A percentile compares a stretch with the other conserved stretches of the same genome.
phyloP scores from a whole-genome alignment of 2,113 vertebrate species.

The Passerina amoena region DNA sequence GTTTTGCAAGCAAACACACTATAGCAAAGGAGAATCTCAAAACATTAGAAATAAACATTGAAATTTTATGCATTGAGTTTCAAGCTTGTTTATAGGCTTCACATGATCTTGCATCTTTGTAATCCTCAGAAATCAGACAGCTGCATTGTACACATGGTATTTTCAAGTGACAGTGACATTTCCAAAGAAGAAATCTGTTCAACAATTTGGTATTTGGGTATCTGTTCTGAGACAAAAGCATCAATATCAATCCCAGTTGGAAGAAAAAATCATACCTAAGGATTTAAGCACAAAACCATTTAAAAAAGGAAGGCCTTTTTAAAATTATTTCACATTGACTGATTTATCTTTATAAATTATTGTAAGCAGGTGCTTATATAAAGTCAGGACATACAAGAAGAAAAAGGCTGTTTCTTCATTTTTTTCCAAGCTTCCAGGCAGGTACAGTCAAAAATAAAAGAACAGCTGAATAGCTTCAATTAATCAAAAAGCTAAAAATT shows the following conservation, averaged over 20 bases:
- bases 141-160: constrained; percentile 22
- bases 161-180: constrained; percentile 36
- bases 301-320: neutral
- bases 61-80: neutral
- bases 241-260: neutral
- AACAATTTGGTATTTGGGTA: constrained; percentile 7
- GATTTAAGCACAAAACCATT: neutral
- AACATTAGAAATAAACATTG: constrained; percentile 44
- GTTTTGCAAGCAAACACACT: constrained; percentile 18
- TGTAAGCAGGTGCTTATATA: neutral
- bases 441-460: neutral
- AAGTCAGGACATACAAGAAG: neutral
- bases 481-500: neutral
- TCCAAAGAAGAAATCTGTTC: constrained; percentile 29
- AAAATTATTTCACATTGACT: neutral
- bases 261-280: neutral
- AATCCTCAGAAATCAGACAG: constrained; percentile 30
- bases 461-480: neutral
- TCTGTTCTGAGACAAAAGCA: neutral
- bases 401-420: neutral
- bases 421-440: neutral
- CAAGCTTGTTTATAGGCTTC: constrained; percentile 19
- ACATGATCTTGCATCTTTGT: neutral
- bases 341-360: neutral
- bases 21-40: neutral